phyloP scores from a whole-genome alignment of 2,113 vertebrate genomes.

The Cairina moschata region DNA sequence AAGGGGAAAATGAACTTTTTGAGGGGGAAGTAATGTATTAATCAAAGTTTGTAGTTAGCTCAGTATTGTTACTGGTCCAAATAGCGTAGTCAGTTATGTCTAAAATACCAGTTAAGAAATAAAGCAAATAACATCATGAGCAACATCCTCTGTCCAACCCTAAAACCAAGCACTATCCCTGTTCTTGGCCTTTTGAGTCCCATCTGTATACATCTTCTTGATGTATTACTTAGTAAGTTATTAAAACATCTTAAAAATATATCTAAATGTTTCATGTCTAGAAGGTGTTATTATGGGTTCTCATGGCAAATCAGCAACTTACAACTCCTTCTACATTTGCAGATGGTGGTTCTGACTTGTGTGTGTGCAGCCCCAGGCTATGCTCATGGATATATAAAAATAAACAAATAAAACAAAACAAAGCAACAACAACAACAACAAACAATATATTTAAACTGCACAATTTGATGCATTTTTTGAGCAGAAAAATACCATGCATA shows the following conservation, averaged over 20 bases:
- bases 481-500: neutral
- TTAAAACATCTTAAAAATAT: neutral
- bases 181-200: neutral
- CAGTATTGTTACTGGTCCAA: neutral
- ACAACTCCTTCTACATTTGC: neutral
- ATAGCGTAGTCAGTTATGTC: neutral
- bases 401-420: too few species aligned
- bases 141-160: neutral
- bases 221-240: neutral
- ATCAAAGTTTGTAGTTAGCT: neutral
- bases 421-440: too few species aligned
- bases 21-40: neutral
- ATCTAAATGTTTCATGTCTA: neutral
- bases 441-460: too few species aligned
- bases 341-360: neutral
- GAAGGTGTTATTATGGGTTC: neutral
- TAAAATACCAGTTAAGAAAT: neutral
- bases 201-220: neutral
- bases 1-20: neutral
- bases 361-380: neutral
- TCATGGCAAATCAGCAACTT: neutral
- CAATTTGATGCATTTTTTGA: neutral
- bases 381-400: neutral
- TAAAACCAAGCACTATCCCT: neutral
- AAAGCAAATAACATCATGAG: neutral